Percentiles rank a stretch among this genome's conserved stretches.
Conservation (phyloP, 2,797 vertebrate genomes). For the Pteronotus mesoamericanus region DNA sequence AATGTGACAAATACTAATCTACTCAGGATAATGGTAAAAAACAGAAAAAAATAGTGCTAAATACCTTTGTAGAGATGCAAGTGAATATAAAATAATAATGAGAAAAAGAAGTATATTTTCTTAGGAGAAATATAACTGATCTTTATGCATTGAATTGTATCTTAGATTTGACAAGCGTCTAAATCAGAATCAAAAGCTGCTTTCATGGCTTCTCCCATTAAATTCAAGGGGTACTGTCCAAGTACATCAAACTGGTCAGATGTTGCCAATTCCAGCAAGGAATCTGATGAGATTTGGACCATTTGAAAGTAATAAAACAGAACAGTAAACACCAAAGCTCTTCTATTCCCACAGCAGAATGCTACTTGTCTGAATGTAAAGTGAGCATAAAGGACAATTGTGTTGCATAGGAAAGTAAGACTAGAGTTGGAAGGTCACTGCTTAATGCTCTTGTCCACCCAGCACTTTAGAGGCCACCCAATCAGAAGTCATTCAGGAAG, state of each 20-base stretch:
- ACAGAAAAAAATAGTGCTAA: neutral
- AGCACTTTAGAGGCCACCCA: slow-evolving; percentile 36
- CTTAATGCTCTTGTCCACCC: neutral
- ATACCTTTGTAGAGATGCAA: neutral
- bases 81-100: slow-evolving; percentile 27
- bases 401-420: neutral
- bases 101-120: neutral
- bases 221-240: slow-evolving; percentile 16
- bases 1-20: neutral
- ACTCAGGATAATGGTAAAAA: neutral
- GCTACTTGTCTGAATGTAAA: slow-evolving; percentile 21
- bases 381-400: slow-evolving; percentile 36
- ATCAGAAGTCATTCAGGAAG: slow-evolving; percentile 54
- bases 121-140: slow-evolving; percentile 16
- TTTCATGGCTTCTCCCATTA: slow-evolving; percentile 25
- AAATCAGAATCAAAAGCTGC: slow-evolving; percentile 10
- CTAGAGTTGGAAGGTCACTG: slow-evolving; percentile 45
- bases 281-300: slow-evolving; percentile 26
- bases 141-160: neutral
- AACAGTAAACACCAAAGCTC: slow-evolving; percentile 16
- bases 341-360: neutral
- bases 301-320: slow-evolving; percentile 51
- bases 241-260: neutral
- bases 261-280: slow-evolving; percentile 46
- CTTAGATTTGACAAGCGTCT: neutral